Percentiles rank a stretch among this genome's conserved stretches.
These are phyloP conservation scores for Cryptotermes secundus DNA, from an alignment of 1,140 invertebrate species.

Conservation along the genomic window DNA sequence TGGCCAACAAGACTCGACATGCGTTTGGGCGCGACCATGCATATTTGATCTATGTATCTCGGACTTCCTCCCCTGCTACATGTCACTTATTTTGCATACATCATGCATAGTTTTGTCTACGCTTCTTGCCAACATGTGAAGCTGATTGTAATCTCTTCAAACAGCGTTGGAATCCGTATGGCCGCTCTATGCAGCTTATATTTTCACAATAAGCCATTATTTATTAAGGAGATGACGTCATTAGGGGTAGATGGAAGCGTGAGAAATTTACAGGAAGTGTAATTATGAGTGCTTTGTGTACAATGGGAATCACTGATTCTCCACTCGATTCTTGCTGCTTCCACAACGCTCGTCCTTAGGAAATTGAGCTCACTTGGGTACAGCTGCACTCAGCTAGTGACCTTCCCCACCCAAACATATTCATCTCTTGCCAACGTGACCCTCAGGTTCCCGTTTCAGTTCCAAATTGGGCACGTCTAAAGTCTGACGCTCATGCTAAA, in stretches of 20 bases:
- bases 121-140: no score
- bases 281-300: not conserved
- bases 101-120: no score
- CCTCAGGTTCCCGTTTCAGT: not conserved
- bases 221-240: not conserved
- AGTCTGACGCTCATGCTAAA: not conserved
- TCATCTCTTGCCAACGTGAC: not conserved
- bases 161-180: no score
- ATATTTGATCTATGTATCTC: no score
- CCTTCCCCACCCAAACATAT: slow-evolving; percentile 31
- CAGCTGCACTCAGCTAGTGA: slow-evolving; percentile 31
- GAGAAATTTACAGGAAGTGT: slow-evolving; percentile 10
- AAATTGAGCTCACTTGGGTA: slow-evolving; percentile 23
- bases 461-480: not conserved
- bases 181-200: no score
- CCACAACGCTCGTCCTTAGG: not conserved
- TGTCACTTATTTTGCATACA: no score
- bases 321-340: not conserved
- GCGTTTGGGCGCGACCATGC: no score
- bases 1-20: no score
- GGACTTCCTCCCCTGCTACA: no score
- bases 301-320: not conserved
- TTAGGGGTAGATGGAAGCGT: not conserved
- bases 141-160: no score
- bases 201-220: not conserved